Percentiles rank a stretch among this genome's conserved stretches.
Conservation (phyloP, 2,797 vertebrate genomes). For the Lacerta viridis region DNA sequence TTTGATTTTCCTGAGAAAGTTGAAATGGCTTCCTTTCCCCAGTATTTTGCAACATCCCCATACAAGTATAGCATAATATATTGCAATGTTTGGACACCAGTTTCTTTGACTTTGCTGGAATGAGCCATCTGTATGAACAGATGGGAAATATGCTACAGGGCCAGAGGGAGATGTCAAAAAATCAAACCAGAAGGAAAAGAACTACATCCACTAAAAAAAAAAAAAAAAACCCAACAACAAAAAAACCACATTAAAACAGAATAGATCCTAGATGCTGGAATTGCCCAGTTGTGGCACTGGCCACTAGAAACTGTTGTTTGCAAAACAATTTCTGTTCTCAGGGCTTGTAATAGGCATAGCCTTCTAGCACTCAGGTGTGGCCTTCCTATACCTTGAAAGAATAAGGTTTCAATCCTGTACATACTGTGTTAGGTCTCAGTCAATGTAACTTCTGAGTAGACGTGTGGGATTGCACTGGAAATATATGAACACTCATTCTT, state of each 20-base stretch:
- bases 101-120: constrained; percentile 56
- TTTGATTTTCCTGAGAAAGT: constrained; percentile 8
- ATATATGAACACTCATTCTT: too few relatives aligned
- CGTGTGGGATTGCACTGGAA: background rate
- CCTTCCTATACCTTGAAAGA: background rate
- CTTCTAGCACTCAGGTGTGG: rapidly evolving
- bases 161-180: constrained; percentile 56
- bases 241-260: background rate
- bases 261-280: background rate
- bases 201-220: background rate
- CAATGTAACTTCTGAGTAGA: background rate
- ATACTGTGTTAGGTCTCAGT: background rate
- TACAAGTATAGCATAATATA: constrained; percentile 33
- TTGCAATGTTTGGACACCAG: constrained; percentile 53
- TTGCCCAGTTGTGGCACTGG: background rate
- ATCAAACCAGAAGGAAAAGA: constrained; percentile 40
- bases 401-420: background rate
- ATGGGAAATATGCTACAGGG: constrained; percentile 66
- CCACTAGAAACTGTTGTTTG: background rate
- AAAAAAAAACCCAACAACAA: background rate
- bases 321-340: background rate
- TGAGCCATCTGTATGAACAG: constrained; percentile 76
- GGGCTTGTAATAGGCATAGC: background rate
- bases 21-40: constrained; percentile 36
- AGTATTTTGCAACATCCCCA: constrained; percentile 28